A percentile compares a stretch with the other conserved stretches of the same genome.
Conservation (phyloP, 2,113 vertebrate species). For the Vulpes vulpes region DNA sequence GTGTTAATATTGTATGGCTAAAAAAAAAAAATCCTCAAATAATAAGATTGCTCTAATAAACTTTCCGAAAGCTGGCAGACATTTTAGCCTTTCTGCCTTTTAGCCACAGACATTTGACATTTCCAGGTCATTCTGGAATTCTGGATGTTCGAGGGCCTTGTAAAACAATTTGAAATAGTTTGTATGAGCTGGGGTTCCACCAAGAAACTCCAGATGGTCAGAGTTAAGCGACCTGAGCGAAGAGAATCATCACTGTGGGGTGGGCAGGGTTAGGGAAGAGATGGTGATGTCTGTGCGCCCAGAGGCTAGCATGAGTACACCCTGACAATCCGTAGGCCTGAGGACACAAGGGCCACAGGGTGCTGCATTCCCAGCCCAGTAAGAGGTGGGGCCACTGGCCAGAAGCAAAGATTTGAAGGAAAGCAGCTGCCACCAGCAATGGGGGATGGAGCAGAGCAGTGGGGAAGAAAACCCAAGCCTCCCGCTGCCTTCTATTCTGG, state of each 20-base stretch:
- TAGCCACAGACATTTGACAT: background rate
- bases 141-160: background rate
- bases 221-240: too few relatives aligned
- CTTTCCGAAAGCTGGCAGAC: background rate
- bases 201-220: background rate
- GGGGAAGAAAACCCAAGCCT: too few relatives aligned
- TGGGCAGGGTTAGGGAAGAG: too few relatives aligned
- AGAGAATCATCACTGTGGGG: accelerated
- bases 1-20: background rate
- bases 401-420: too few relatives aligned
- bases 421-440: accelerated
- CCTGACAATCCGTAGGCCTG: accelerated
- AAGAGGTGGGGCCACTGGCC: accelerated
- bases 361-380: accelerated
- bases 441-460: background rate
- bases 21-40: background rate
- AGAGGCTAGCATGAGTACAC: background rate
- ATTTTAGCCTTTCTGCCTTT: background rate
- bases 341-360: too few relatives aligned
- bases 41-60: background rate
- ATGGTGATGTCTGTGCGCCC: accelerated
- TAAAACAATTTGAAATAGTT: background rate
- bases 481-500: accelerated
- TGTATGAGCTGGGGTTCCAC: background rate
- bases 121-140: background rate